Conservation (phyloP, 2,888 invertebrate species). For the Lucinisca nassula region DNA sequence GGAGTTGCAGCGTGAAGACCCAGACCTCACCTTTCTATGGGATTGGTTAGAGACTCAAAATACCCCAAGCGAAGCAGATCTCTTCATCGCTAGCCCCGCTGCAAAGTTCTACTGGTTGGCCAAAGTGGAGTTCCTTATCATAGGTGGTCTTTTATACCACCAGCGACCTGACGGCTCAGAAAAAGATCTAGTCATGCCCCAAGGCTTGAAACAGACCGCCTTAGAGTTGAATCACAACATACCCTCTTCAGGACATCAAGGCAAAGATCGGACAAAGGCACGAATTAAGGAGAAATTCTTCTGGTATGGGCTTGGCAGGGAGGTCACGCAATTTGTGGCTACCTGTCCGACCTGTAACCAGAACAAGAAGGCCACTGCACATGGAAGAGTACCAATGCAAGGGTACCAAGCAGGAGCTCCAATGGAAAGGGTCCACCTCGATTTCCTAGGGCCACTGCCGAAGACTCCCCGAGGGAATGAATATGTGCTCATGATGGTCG, state of each 20-base stretch:
- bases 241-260: constrained; percentile 3
- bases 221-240: background rate
- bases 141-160: background rate
- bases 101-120: background rate
- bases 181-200: background rate
- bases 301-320: background rate
- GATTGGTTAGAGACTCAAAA: background rate
- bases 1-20: background rate
- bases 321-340: background rate
- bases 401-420: constrained; percentile 3
- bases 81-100: background rate
- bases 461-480: background rate
- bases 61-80: background rate
- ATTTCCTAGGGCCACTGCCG: constrained; percentile 11
- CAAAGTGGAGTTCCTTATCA: background rate
- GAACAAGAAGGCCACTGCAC: background rate
- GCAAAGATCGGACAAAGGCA: background rate
- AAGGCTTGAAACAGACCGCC: background rate
- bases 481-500: constrained; percentile 53
- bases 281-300: constrained; percentile 14
- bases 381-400: background rate
- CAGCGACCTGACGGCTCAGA: background rate
- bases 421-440: constrained; percentile 4
- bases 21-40: background rate
- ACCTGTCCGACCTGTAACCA: background rate